Conservation (phyloP, 2,888 invertebrate genomes). For the Iphiclides podalirius region DNA sequence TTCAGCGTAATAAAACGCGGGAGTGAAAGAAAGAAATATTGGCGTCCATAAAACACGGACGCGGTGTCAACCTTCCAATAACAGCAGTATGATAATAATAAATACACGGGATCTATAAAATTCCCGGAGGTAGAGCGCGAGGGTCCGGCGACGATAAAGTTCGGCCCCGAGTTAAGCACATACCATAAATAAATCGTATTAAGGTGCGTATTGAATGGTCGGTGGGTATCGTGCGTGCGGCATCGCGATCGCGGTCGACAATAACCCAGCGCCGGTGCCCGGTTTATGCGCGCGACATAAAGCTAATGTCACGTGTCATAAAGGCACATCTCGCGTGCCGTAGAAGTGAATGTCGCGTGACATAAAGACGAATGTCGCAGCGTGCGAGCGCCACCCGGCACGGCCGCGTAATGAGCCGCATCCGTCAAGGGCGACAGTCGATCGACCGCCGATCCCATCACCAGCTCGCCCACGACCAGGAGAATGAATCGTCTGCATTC, state of each 20-base stretch:
- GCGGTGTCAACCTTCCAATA: slow-evolving; percentile 55
- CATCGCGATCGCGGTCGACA: slow-evolving; percentile 61
- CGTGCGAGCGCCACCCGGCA: slow-evolving; percentile 57
- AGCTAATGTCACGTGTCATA: slow-evolving; percentile 20
- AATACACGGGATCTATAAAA: slow-evolving; percentile 62
- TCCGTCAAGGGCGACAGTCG: slow-evolving; percentile 69
- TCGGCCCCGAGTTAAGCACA: slow-evolving; percentile 52
- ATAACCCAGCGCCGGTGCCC: slow-evolving; percentile 64
- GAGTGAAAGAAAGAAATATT: slow-evolving; percentile 61
- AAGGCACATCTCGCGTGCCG: too few relatives aligned
- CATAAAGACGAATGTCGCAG: not conserved
- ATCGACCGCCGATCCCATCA: slow-evolving; percentile 45
- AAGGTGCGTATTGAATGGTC: slow-evolving; percentile 60
- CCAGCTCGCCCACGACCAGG: slow-evolving; percentile 28
- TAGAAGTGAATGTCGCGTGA: slow-evolving; percentile 34
- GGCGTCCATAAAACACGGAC: slow-evolving; percentile 54
- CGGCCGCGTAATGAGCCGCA: slow-evolving; percentile 60
- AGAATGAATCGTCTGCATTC: not conserved
- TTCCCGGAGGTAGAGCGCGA: slow-evolving; percentile 43
- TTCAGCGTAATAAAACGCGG: slow-evolving; percentile 51
- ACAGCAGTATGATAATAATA: slow-evolving; percentile 54
- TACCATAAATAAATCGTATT: slow-evolving; percentile 72
- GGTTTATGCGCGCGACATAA: slow-evolving; percentile 62
- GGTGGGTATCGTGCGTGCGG: slow-evolving; percentile 51
- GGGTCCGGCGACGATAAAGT: slow-evolving; percentile 49